A percentile compares a stretch with the other conserved stretches of the same genome.
These are phyloP conservation scores for Gymnodraco acuticeps DNA, from an alignment of 2,797 vertebrate genomes.

Conservation along the genomic window DNA sequence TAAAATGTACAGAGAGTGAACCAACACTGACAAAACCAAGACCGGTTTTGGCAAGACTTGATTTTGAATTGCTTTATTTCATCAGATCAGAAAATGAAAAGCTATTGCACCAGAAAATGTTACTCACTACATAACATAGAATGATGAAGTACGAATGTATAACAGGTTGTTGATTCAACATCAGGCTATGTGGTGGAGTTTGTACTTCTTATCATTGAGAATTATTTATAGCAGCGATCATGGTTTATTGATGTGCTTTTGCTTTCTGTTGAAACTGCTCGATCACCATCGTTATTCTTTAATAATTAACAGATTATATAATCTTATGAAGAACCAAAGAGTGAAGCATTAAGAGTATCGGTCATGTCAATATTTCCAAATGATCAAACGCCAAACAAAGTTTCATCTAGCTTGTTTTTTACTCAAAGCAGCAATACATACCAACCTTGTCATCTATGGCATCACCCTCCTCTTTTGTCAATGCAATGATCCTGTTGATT, in stretches of 20 bases:
- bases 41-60: no score
- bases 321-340: neutral
- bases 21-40: no score
- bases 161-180: neutral
- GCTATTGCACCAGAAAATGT: no score
- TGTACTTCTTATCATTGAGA: neutral
- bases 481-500: conserved; percentile 84
- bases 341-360: neutral
- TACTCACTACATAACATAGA: neutral
- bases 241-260: neutral
- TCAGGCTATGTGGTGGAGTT: neutral
- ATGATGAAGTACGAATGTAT: neutral
- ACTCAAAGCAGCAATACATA: conserved; percentile 1
- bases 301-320: neutral
- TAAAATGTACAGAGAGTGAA: no score
- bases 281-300: neutral
- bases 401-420: neutral
- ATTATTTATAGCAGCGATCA: conserved; percentile 7
- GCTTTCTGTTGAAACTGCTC: neutral
- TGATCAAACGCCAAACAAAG: neutral
- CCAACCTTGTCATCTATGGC: conserved; percentile 88
- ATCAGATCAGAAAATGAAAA: no score
- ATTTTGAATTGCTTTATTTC: no score
- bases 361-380: neutral
- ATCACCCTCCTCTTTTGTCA: conserved; percentile 87